Evolutionary conservation across 2,797 vertebrate genomes (phyloP), one percentile per base, ranked within the genome.

Genomic region (Hippoglossus hippoglossus): DNA sequence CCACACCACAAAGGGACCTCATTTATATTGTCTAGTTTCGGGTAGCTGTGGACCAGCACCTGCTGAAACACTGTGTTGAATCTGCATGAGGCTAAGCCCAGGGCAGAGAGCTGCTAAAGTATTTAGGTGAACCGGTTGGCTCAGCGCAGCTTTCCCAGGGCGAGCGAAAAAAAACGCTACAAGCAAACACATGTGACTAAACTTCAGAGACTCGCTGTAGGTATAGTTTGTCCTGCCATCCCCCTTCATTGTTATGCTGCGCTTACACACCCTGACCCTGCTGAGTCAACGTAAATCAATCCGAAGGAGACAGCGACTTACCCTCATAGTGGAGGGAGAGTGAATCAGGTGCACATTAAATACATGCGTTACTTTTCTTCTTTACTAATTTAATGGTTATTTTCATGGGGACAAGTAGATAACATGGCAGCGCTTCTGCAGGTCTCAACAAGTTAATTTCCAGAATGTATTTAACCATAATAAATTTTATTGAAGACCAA

Each of bases 1-100:
- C 60, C 39, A 10, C 39, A n/a, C 62, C 28, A 51, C 49, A 65
- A 44, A 67, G 71, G 55, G 75, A 80, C 71, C 71, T 77, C 46
- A 73, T 85, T 77, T 26, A 75, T 82, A 70, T 83, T 49, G 64
- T 68, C 56, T 62, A 59, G 54, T 68, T 71, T 84, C 11, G 5
- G 34, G 47, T 16, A 49, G 49, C 4, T 1, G 44, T 58, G 51
- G 22, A 74, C 62, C 4, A 44, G 26, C 70, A 67, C 61, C 71
- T 71, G 63, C 74, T 54, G 51, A 39, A 63, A 63, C 26, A 44
- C 51, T 31, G 47, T 21, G 67, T 10, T 31, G 57, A 74, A 79
- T n/a, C 49, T 59, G 39, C 10, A 24, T 31, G 59, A 75, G 82
- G 77, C 74, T 77, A 76, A 78, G 68, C 19, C 44, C 5, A 8